Conservation (phyloP, 2,113 vertebrate species). For the Eidolon helvum region DNA sequence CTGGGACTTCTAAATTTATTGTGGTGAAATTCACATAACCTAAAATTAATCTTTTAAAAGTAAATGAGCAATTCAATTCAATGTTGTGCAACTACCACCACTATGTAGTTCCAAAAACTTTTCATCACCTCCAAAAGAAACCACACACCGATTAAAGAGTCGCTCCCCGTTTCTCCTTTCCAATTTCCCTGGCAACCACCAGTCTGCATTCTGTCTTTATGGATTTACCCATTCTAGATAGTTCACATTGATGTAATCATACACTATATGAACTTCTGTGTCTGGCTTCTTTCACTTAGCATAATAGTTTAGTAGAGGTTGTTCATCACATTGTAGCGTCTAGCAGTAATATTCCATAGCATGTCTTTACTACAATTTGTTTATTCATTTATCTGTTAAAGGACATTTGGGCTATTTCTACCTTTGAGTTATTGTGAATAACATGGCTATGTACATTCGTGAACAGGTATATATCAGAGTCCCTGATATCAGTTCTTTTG, state of each 20-base stretch:
- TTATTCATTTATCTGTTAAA: neutral
- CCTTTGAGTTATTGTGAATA: neutral
- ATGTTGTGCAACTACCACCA: neutral
- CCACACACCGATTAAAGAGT: neutral
- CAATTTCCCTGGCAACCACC: neutral
- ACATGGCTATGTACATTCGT: neutral
- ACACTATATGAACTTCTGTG: neutral
- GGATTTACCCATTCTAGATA: neutral
- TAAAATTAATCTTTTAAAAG: conserved; percentile 5
- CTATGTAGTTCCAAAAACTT: neutral
- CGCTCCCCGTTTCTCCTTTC: neutral
- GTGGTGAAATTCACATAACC: neutral
- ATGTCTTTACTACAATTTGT: neutral
- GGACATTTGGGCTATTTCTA: neutral
- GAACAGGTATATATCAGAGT: neutral
- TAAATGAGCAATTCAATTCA: neutral
- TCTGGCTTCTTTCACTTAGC: neutral
- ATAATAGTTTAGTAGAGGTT: neutral
- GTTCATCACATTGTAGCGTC: neutral
- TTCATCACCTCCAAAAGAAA: neutral
- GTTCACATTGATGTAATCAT: neutral
- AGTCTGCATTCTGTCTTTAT: neutral
- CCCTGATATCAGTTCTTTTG: neutral
- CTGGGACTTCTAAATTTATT: neutral
- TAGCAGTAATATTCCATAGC: neutral